Base-by-base conservation (phyloP, 2,888 invertebrate species). In the Calliopum simillimum region DNA sequence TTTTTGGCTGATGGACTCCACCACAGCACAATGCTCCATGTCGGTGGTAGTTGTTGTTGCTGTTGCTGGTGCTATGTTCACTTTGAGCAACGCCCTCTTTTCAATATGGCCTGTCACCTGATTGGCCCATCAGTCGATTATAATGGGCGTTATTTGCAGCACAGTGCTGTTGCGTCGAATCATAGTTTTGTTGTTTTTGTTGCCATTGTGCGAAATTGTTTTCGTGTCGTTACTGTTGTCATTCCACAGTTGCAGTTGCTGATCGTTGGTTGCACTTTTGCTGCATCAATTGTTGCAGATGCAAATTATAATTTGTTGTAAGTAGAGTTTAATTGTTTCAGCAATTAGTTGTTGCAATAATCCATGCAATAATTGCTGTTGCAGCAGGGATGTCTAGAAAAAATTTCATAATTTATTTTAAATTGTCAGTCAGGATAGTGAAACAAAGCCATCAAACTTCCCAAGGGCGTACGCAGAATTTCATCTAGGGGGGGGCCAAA, bases 51-150 rank as follows among this genome's bases (percentile, higher is more conserved):
- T 58, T 62, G 68, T 61, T 68, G 70, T 56, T 62, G 61, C 68
- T 69, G 69, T 63, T 55, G 46, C 49, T 68, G 61, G 51, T 61
- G 51, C 19, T 53, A 4, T 58, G 25, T 12, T 44, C 41, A 11
- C 19, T n/a, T 4, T 46, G 58, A 58, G 76, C 76, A 72, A 77
- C 81, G 79, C 82, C 82, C 77, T 73, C 44, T 77, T 80, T 81
- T 81, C 80, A 83, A 82, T 78, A 83, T 82, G 82, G 82, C 82
- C 80, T 78, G 75, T 76, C 71, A 73, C 75, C 59, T 77, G 79
- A 83, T 83, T 81, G 82, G 82, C 62, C 66, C 49, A 16, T 70
- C 14, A 3, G 64, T 58, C 72, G 55, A 62, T 66, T 72, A 72
- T 74, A 74, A 71, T 72, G 76, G 80, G 80, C 79, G 81, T 80